Evolutionary conservation across 2,888 invertebrate genomes (phyloP), one percentile per base, ranked within the genome.

Genomic region (Phlogophora meticulosa): DNA sequence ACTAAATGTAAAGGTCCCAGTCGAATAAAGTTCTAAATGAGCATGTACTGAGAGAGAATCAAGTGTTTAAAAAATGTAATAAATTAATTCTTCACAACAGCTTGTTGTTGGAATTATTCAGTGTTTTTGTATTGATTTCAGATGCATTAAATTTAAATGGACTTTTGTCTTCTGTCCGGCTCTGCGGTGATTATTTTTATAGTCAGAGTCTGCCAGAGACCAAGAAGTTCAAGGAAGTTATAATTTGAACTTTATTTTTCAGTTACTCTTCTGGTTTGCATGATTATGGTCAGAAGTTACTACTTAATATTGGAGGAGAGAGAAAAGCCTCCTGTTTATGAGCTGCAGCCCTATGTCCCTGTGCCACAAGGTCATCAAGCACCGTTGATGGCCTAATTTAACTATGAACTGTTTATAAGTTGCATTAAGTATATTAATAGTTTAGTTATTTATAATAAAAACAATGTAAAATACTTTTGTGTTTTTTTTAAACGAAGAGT

Each of bases 291-390:
- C 2, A 83, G 93, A 55, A 95, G 94, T 78, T 86, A 91, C 0
- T 92, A 89, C 68, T 78, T 93, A 51, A 88, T 93, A 52, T 88
- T 94, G 81, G 94, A 93, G 63, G 94, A 93, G 60, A 80, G 77
- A 46, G 88, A 85, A 53, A 93, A 90, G n/a, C 68, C 38, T 42
- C 91, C 92, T 1, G 85, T 84, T 0, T 88, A 88, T 57, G 93
- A 94, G 85, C 87, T 95, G 89, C 89, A 91, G 51, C 90, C 86
- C 10, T 83, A 93, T 1, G 88, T 92, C 53, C 90, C 84, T 46
- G 85, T 91, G 11, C 87, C 85, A 7, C 65, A 66, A 68, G 32
- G 57, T 17, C 65, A 55, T 40, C 88, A 78, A 65, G 86, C 87
- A 7, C 91, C 92, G 2, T 53, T 87, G 15, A 82, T 87, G 66